phyloP scores from a whole-genome alignment of 1,140 invertebrate species.

The Halotydeus destructor region DNA sequence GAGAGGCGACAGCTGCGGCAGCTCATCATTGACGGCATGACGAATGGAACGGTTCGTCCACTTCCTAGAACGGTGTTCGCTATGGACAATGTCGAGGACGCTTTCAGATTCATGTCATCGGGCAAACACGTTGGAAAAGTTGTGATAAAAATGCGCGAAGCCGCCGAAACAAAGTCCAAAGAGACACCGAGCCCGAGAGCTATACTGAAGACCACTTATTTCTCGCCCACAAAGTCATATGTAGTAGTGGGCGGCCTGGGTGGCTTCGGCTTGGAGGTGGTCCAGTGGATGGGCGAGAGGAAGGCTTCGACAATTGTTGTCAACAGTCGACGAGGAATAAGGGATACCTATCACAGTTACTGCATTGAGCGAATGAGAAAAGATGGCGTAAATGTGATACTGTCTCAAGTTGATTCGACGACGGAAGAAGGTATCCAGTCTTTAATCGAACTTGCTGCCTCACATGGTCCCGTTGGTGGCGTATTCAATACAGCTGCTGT shows the following conservation, averaged over 20 bases:
- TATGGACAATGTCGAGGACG: conserved; percentile 65
- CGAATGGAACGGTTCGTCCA: conserved; percentile 59
- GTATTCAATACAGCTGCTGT: conserved; percentile 80
- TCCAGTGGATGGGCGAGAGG: conserved; percentile 31
- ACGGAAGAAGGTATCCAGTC: conserved; percentile 40
- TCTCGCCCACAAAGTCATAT: conserved; percentile 21
- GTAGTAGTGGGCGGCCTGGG: conserved; percentile 34
- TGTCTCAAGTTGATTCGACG: conserved; percentile 44
- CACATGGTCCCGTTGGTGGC: conserved; percentile 54
- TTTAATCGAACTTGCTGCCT: conserved; percentile 32
- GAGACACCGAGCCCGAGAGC: conserved; percentile 20
- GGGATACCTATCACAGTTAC: conserved; percentile 28
- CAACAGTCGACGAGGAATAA: conserved; percentile 30
- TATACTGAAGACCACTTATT: conserved; percentile 26
- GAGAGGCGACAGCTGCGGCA: conserved; percentile 19
- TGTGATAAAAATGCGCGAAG: conserved; percentile 25
- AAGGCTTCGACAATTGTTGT: conserved; percentile 30
- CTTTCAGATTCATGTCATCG: conserved; percentile 80
- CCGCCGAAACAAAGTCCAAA: conserved; percentile 24
- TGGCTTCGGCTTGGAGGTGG: conserved; percentile 34
- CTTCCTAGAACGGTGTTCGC: conserved; percentile 56
- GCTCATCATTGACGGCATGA: conserved; percentile 58
- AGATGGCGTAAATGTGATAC: conserved; percentile 38
- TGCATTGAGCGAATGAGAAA: conserved; percentile 29
- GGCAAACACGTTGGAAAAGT: conserved; percentile 96